Evolutionary conservation across 1,140 invertebrate genomes (phyloP), one percentile per base, ranked within the genome.

Genomic region (Pentalonia nigronervosa): DNA sequence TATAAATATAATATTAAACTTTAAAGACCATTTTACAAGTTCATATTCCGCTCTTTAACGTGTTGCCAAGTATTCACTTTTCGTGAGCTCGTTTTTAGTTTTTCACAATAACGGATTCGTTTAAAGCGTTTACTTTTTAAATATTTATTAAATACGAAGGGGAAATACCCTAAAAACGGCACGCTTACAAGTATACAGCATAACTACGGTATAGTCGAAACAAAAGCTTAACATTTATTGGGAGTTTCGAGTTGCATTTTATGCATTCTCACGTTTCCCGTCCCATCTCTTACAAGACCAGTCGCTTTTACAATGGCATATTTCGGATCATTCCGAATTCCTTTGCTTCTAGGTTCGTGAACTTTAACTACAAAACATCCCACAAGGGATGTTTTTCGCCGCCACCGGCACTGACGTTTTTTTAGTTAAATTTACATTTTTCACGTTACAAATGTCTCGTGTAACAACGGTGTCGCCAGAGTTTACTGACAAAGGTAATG

Each of bases 171-270:
- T 76, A 30, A 4, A n/a, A 76, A 76, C n/a, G 30, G 4, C 30
- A n/a, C 4, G 30, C n/a, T n/a, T n/a, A n/a, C 7, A 76, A n/a
- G 30, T 76, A n/a, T 76, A 34, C 60, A n/a, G n/a, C 60, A 76
- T 76, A 76, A 76, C 60, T 76, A 76, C 14, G 45, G 30, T 17
- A 50, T 21, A 53, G 41, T 1, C 41, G 14, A 86, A 45, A 86
- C 84, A 86, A 86, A 86, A 48, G 83, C 83, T n/a, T n/a, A 86
- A 86, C 41, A 7, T 86, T 86, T 86, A 86, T 86, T 86, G 84
- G 25, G 45, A 86, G 41, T 86, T 86, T 86, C 11, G 14, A 25
- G 84, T 86, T n/a, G 25, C 36, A 86, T 86, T 47, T 86, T 45
- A 25, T 86, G 30, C 83, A 86, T 86, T 86, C 84, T 9, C 84